Evolutionary conservation across 2,888 invertebrate species (phyloP).

Genomic region (Apotomis turbidana): DNA sequence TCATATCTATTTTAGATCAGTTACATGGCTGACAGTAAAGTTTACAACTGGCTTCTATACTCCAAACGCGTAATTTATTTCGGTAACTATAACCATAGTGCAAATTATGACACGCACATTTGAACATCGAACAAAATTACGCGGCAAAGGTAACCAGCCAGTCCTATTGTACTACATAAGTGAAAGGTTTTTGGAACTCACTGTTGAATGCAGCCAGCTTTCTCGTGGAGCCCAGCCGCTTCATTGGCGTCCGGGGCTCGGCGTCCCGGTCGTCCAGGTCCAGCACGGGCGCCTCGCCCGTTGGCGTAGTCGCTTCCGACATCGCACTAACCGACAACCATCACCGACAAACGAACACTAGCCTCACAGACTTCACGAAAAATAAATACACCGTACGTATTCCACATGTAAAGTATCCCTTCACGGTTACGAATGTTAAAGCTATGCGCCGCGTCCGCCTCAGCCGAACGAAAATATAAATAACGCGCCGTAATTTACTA

Average conservation of each 20-base stretch:
- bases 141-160: constrained; percentile 26
- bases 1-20: not conserved
- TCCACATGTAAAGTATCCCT: constrained; percentile 41
- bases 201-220: constrained; percentile 91
- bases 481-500: constrained; percentile 40
- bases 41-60: not conserved
- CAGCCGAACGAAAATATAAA: constrained; percentile 41
- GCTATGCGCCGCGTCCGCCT: constrained; percentile 38
- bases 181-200: constrained; percentile 75
- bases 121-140: constrained; percentile 17
- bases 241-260: constrained; percentile 91
- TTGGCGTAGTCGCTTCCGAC: constrained; percentile 88
- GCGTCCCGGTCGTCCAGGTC: constrained; percentile 89
- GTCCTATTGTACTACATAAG: constrained; percentile 22
- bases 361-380: constrained; percentile 39
- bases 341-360: constrained; percentile 39
- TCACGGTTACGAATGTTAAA: constrained; percentile 40
- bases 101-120: not conserved
- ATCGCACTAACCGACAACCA: constrained; percentile 49
- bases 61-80: not conserved
- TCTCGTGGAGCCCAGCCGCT: constrained; percentile 90
- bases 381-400: constrained; percentile 36
- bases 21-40: not conserved
- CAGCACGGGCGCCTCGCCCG: constrained; percentile 93
- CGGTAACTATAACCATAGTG: not conserved